A percentile compares a stretch with the other conserved stretches of the same genome.
phyloP scores from a whole-genome alignment of 2,888 invertebrate genomes.

The Scotopteryx bipunctaria region DNA sequence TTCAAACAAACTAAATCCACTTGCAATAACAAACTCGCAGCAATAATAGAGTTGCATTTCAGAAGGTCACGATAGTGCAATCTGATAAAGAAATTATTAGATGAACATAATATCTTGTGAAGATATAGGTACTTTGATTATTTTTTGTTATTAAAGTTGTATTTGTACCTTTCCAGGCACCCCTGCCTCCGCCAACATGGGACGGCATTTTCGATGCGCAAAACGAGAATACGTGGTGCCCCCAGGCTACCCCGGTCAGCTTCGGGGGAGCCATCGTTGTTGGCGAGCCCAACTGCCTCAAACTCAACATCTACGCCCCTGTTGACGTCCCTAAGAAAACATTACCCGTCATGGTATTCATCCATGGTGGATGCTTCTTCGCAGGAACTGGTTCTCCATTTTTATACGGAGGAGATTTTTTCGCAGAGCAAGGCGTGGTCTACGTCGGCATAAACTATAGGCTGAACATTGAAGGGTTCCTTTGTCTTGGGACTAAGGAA shows the following conservation, averaged over 20 bases:
- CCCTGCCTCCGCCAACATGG: conserved; percentile 69
- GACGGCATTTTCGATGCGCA: conserved; percentile 67
- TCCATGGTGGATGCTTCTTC: conserved; percentile 85
- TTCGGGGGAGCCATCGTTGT: conserved; percentile 41
- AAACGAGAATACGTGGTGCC: conserved; percentile 69
- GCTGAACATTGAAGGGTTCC: conserved; percentile 83
- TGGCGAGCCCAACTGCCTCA: conserved; percentile 68
- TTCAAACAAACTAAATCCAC: too few species aligned
- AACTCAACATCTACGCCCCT: conserved; percentile 69
- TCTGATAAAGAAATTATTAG: too few species aligned
- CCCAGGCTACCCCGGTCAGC: conserved; percentile 58
- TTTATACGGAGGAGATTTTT: conserved; percentile 83
- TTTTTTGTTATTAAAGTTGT: too few species aligned
- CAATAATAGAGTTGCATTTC: too few species aligned
- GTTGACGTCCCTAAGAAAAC: conserved; percentile 32
- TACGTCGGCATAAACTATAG: conserved; percentile 85
- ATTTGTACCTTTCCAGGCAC: conserved; percentile 71
- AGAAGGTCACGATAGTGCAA: too few species aligned
- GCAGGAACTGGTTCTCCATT: conserved; percentile 84
- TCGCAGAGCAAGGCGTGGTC: conserved; percentile 82
- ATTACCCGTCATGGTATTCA: conserved; percentile 85
- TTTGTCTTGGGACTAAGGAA: conserved; percentile 84
- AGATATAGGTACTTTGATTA: too few species aligned
- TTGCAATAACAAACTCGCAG: too few species aligned
- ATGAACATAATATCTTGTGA: too few species aligned